Evolutionary conservation across 2,888 invertebrate species (phyloP).

Genomic region (Nezara viridula): DNA sequence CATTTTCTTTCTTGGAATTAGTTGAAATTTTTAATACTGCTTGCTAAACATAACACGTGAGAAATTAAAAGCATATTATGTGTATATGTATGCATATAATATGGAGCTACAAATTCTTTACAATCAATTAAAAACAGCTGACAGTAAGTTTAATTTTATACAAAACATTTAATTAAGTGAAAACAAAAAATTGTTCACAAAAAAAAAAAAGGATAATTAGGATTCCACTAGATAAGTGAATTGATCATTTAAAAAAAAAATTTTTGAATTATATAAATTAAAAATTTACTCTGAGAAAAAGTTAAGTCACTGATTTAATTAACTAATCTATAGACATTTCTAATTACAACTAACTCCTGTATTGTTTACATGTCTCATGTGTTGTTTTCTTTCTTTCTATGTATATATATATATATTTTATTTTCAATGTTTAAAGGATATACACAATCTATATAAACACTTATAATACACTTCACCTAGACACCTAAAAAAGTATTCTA

Average conservation of each 20-base stretch:
- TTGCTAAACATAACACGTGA: neutral
- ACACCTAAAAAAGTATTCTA: slow-evolving; percentile 47
- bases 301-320: slow-evolving; percentile 38
- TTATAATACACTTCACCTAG: slow-evolving; percentile 50
- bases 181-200: neutral
- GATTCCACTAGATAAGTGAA: neutral
- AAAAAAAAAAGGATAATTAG: neutral
- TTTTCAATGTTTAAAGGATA: slow-evolving; percentile 31
- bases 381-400: neutral
- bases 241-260: neutral
- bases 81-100: neutral
- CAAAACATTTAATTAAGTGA: too few relatives aligned
- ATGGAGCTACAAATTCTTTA: neutral
- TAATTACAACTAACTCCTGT: slow-evolving; percentile 49
- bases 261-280: neutral
- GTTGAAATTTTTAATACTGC: neutral
- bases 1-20: neutral
- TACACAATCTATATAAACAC: slow-evolving; percentile 53
- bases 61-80: neutral
- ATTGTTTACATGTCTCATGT: slow-evolving; percentile 37
- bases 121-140: neutral
- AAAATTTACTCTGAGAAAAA: slow-evolving; percentile 53
- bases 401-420: too few relatives aligned
- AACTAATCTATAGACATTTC: slow-evolving; percentile 39
- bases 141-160: neutral